phyloP scores from a whole-genome alignment of 2,113 vertebrate genomes.

The Boulengeromyrus knoepffleri region DNA sequence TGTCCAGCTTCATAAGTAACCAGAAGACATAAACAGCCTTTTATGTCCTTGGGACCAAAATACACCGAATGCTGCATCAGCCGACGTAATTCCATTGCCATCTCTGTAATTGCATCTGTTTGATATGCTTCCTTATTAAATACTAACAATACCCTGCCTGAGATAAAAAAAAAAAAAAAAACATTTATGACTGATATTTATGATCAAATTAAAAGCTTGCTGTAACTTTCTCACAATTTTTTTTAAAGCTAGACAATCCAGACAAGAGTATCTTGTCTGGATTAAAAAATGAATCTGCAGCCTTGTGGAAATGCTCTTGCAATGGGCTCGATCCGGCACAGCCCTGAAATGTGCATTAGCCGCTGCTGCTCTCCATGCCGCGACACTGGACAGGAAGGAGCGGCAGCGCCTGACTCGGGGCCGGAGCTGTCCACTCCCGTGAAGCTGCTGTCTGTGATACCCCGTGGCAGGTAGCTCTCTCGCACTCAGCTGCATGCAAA shows the following conservation, averaged over 20 bases:
- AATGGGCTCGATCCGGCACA: neutral
- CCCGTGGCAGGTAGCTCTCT: conserved; percentile 59
- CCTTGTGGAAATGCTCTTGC: too few relatives aligned
- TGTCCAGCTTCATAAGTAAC: neutral
- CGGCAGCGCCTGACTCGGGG: conserved; percentile 24
- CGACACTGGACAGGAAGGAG: conserved; percentile 30
- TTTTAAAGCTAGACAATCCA: neutral
- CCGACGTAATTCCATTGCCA: neutral
- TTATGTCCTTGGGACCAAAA: neutral
- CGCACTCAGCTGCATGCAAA: conserved; percentile 66
- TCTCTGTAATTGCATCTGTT: neutral
- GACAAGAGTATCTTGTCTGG: neutral
- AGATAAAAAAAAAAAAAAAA: neutral
- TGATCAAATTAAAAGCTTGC: neutral
- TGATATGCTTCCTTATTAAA: neutral
- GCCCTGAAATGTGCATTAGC: neutral
- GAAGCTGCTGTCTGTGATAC: conserved; percentile 42
- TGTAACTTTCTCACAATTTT: neutral
- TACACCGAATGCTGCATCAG: neutral
- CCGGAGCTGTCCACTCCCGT: conserved; percentile 45
- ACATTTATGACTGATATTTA: neutral
- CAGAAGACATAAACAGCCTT: neutral
- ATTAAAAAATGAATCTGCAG: neutral
- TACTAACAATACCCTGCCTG: neutral
- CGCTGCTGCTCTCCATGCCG: neutral